phyloP scores from a whole-genome alignment of 2,797 vertebrate genomes.

The Notolepis coatsorum region DNA sequence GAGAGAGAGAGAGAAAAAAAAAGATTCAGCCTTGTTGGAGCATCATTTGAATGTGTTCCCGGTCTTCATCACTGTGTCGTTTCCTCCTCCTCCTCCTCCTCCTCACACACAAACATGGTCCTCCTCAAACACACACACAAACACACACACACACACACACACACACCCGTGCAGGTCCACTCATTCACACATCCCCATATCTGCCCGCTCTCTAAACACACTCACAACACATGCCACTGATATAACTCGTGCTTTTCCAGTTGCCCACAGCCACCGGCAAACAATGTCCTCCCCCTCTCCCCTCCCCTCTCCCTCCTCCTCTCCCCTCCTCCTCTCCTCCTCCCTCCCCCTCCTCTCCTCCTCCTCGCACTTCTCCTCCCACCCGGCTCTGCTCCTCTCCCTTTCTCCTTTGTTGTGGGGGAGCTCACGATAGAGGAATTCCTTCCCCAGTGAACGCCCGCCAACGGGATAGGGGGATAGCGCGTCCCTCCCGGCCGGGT shows the following conservation, averaged over 20 bases:
- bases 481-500: too few species aligned
- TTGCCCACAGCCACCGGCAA: conserved; percentile 85
- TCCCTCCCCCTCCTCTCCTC: conserved; percentile 79
- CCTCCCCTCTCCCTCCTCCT: conserved; percentile 76
- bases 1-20: conserved; percentile 24
- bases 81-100: too few species aligned
- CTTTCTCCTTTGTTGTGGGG: conserved; percentile 63
- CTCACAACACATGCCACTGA: conserved; percentile 71
- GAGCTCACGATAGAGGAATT: conserved; percentile 83
- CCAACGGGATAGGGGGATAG: conserved; percentile 72
- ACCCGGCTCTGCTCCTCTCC: conserved; percentile 7
- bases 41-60: conserved; percentile 79
- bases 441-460: conserved; percentile 76
- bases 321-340: conserved; percentile 80
- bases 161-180: conserved; percentile 56
- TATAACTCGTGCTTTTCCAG: conserved; percentile 85
- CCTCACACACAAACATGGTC: conserved; percentile 52
- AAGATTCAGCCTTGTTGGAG: conserved; percentile 79
- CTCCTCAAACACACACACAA: conserved; percentile 52
- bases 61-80: too few species aligned
- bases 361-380: conserved; percentile 76
- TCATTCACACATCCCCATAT: conserved; percentile 71
- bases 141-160: conserved; percentile 34
- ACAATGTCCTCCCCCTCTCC: conserved; percentile 83
- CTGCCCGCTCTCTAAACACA: conserved; percentile 78